phyloP scores from a whole-genome alignment of 2,888 invertebrate genomes.

The Sarcophaga rosellei region DNA sequence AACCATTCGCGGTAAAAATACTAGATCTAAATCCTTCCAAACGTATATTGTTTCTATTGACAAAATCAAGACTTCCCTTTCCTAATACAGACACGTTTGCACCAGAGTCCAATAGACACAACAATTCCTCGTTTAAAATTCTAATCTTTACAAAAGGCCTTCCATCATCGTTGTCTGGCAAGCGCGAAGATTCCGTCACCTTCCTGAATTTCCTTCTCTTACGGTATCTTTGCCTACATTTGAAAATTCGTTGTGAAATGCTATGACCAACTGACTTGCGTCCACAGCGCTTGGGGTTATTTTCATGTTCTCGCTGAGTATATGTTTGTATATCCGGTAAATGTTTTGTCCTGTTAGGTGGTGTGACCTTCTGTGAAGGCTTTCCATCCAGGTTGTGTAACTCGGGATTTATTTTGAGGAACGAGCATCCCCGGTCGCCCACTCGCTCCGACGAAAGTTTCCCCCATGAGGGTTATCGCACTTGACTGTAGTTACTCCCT shows the following conservation, averaged over 20 bases:
- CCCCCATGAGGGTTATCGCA: neutral
- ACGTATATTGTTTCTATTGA: constrained; percentile 6
- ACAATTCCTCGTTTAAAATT: neutral
- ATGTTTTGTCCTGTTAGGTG: neutral
- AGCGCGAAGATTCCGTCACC: neutral
- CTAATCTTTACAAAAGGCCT: constrained; percentile 36
- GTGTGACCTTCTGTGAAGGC: constrained; percentile 5
- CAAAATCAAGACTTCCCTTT: constrained; percentile 33
- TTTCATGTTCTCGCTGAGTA: neutral
- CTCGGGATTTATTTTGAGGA: constrained; percentile 25
- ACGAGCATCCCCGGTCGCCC: constrained; percentile 22
- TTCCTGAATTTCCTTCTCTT: constrained; percentile 9
- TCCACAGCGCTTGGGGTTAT: too few species aligned
- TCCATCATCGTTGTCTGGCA: constrained; percentile 2
- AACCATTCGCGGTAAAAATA: constrained; percentile 26
- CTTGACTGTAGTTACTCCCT: constrained; percentile 9
- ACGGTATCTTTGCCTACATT: constrained; percentile 19
- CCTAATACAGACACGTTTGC: constrained; percentile 43
- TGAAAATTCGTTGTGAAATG: neutral
- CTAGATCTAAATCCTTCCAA: constrained; percentile 12
- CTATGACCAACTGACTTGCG: neutral
- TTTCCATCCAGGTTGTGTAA: neutral
- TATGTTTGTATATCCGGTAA: neutral
- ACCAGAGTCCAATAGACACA: constrained; percentile 37
- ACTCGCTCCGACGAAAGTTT: constrained; percentile 24